A percentile compares a stretch with the other conserved stretches of the same genome.
Conservation (phyloP, 2,888 invertebrate genomes). For the Isotomurus palustris region DNA sequence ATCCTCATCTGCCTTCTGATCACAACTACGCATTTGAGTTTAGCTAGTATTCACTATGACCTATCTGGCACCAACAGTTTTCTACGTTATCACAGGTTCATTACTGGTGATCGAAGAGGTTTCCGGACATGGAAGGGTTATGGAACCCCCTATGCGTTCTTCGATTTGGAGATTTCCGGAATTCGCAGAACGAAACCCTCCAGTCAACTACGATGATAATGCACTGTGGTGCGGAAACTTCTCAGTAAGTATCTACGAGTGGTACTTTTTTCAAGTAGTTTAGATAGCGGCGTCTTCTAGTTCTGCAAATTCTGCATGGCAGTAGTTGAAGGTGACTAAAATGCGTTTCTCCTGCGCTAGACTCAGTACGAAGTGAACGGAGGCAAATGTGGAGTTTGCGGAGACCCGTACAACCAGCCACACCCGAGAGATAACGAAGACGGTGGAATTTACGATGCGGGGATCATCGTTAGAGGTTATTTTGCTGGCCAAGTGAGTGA, state of each 20-base stretch:
- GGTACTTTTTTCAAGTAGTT: not conserved
- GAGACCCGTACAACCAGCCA: constrained; percentile 70
- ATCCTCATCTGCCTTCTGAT: too few relatives aligned
- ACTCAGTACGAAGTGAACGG: constrained; percentile 15
- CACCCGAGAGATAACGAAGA: constrained; percentile 79
- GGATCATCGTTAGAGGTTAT: constrained; percentile 76
- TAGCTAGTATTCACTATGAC: too few relatives aligned
- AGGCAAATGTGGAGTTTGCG: constrained; percentile 59
- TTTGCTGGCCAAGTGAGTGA: constrained; percentile 68
- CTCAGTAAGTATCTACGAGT: constrained; percentile 37
- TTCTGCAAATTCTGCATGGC: not conserved
- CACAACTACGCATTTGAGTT: too few relatives aligned
- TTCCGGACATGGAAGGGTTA: constrained; percentile 44
- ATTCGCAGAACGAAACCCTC: constrained; percentile 45
- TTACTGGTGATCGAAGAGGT: not conserved
- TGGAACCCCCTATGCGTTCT: constrained; percentile 47
- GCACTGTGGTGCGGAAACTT: constrained; percentile 57
- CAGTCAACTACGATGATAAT: constrained; percentile 56
- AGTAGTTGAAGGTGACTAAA: not conserved
- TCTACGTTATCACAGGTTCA: not conserved
- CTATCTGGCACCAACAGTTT: not conserved
- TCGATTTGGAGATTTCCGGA: constrained; percentile 45
- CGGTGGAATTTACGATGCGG: constrained; percentile 78
- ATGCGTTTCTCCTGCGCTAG: not conserved
- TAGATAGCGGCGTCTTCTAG: not conserved